Conservation (phyloP, 2,888 invertebrate genomes). For the Osmoderma eremita region DNA sequence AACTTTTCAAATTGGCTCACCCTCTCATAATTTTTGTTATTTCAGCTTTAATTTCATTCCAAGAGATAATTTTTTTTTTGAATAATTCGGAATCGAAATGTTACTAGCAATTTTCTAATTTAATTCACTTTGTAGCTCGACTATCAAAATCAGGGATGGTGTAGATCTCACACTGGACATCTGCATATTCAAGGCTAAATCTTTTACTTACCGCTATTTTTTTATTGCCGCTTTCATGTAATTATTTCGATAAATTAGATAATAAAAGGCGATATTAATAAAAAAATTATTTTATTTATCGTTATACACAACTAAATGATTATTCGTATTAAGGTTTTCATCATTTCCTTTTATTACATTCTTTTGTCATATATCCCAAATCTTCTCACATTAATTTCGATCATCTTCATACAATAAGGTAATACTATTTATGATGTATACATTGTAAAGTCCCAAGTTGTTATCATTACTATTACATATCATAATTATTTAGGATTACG, state of each 20-base stretch:
- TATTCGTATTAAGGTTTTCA: constrained; percentile 20
- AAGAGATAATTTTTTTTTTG: too few species aligned
- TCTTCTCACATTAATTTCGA: not conserved
- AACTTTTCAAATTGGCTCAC: too few species aligned
- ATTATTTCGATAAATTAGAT: not conserved
- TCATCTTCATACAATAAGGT: not conserved
- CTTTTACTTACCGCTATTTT: not conserved
- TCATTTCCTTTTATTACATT: constrained; percentile 6
- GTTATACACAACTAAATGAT: constrained; percentile 34
- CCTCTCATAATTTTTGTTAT: too few species aligned
- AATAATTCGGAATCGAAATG: too few species aligned
- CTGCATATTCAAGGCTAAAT: too few species aligned
- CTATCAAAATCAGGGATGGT: too few species aligned
- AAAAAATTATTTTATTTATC: constrained; percentile 38
- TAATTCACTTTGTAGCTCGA: too few species aligned
- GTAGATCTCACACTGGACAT: too few species aligned
- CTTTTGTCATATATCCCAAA: constrained; percentile 18
- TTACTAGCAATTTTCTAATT: too few species aligned
- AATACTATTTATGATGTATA: constrained; percentile 1
- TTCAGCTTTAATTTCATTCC: too few species aligned
- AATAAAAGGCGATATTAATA: constrained; percentile 10
- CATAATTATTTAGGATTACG: not conserved
- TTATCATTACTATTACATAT: constrained; percentile 9
- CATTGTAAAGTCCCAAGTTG: constrained; percentile 5
- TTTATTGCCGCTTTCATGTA: constrained; percentile 1